Percentiles rank a stretch among this genome's conserved stretches.
Evolutionary conservation across 2,888 invertebrate genomes (phyloP).

Genomic region (Luperina testacea): DNA sequence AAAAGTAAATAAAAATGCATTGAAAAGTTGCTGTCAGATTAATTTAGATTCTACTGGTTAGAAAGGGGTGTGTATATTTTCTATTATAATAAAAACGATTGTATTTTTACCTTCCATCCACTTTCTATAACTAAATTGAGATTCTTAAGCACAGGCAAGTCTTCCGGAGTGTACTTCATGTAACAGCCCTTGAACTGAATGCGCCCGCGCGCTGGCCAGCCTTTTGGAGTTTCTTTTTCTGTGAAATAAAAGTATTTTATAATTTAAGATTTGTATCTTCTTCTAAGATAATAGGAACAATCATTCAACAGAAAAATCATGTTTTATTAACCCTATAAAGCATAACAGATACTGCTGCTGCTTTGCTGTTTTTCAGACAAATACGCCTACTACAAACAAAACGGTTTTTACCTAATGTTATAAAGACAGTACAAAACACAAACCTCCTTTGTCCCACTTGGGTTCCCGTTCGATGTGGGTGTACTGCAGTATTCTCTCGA

Average conservation of each 20-base stretch:
- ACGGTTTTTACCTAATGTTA: neutral
- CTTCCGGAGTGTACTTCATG: conserved; percentile 92
- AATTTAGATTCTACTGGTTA: neutral
- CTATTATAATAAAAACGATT: neutral
- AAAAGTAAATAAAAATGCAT: neutral
- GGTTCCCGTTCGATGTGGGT: conserved; percentile 92
- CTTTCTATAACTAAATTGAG: conserved; percentile 92
- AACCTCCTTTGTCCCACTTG: conserved; percentile 88
- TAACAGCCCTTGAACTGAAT: conserved; percentile 91
- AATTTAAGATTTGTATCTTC: neutral
- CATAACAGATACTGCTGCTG: neutral
- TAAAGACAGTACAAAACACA: conserved; percentile 28
- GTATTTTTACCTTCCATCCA: conserved; percentile 91
- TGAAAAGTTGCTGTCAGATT: neutral
- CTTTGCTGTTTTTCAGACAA: neutral
- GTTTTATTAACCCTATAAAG: neutral
- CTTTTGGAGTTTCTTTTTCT: conserved; percentile 88
- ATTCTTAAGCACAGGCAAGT: conserved; percentile 93
- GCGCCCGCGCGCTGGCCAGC: conserved; percentile 93
- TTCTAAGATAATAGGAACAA: neutral
- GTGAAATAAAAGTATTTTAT: conserved; percentile 56
- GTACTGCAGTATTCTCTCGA: conserved; percentile 93
- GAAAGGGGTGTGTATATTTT: neutral
- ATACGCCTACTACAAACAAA: neutral
- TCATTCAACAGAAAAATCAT: neutral